A percentile compares a stretch with the other conserved stretches of the same genome.
Conservation (phyloP, 2,113 vertebrate species). For the Cheilinus undulatus region DNA sequence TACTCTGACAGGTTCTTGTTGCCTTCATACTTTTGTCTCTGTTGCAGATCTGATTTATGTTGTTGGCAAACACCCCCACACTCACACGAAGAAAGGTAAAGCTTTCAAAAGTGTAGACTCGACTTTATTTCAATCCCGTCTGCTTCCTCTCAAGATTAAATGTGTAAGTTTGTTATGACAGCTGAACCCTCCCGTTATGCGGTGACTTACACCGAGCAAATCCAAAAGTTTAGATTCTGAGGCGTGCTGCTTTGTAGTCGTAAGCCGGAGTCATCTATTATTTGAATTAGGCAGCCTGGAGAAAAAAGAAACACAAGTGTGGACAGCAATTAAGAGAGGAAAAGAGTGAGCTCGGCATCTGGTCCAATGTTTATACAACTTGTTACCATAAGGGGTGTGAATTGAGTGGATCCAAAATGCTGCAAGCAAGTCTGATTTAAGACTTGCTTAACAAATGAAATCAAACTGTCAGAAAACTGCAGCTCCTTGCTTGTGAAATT, state of each 20-base stretch:
- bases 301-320: slow-evolving; percentile 32
- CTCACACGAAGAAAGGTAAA: slow-evolving; percentile 26
- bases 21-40: slow-evolving; percentile 29
- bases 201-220: slow-evolving; percentile 58
- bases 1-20: slow-evolving; percentile 1
- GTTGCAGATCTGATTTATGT: slow-evolving; percentile 52
- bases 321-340: slow-evolving; percentile 56
- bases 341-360: slow-evolving; percentile 60
- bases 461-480: slow-evolving; percentile 72
- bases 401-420: slow-evolving; percentile 35
- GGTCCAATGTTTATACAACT: slow-evolving; percentile 72
- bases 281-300: slow-evolving; percentile 63
- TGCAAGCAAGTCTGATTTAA: slow-evolving; percentile 72
- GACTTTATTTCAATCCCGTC: slow-evolving; percentile 66
- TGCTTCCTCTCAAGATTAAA: slow-evolving; percentile 78
- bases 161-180: slow-evolving; percentile 77
- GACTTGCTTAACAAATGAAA: slow-evolving; percentile 72
- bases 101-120: slow-evolving; percentile 49
- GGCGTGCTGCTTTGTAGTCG: slow-evolving; percentile 49
- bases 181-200: slow-evolving; percentile 70
- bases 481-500: slow-evolving; percentile 59
- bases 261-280: slow-evolving; percentile 66
- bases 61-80: slow-evolving; percentile 50
- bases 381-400: slow-evolving; percentile 71
- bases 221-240: slow-evolving; percentile 69